Percentiles rank a stretch among this genome's conserved stretches.
phyloP scores from a whole-genome alignment of 2,113 vertebrate species.

The Pelecanoides urinatrix region DNA sequence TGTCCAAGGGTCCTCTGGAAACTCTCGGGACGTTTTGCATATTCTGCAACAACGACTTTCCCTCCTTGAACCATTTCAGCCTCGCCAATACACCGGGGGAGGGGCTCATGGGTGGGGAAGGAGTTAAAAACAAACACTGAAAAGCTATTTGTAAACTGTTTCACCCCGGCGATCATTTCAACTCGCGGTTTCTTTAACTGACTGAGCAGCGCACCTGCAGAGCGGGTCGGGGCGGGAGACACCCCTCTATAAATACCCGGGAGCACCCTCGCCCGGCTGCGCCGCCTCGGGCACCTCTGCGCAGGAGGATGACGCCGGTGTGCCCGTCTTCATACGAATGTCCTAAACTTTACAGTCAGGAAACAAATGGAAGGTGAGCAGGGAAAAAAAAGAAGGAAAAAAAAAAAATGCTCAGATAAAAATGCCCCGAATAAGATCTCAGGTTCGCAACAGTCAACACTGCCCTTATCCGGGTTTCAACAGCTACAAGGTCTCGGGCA shows the following conservation, averaged over 20 bases:
- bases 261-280: not conserved
- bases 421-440: not conserved
- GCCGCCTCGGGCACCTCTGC: rapidly evolving
- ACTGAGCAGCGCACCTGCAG: constrained; percentile 68
- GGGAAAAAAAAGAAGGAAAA: no score
- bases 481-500: not conserved
- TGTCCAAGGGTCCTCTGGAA: not conserved
- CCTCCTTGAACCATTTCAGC: not conserved
- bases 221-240: not conserved
- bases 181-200: constrained; percentile 51
- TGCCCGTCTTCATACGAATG: not conserved
- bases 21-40: not conserved
- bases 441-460: not conserved
- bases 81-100: rapidly evolving
- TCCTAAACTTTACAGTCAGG: not conserved
- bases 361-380: not conserved
- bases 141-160: constrained; percentile 68
- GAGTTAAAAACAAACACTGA: constrained; percentile 56
- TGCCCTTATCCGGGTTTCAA: not conserved
- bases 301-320: rapidly evolving
- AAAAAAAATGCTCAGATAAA: not conserved
- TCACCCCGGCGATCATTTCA: constrained; percentile 36
- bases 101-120: not conserved
- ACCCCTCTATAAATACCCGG: constrained; percentile 19
- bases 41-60: not conserved